These are phyloP conservation scores for Drosophila buzzatii DNA, from an alignment of 2,888 invertebrate species.

Conservation along the genomic window DNA sequence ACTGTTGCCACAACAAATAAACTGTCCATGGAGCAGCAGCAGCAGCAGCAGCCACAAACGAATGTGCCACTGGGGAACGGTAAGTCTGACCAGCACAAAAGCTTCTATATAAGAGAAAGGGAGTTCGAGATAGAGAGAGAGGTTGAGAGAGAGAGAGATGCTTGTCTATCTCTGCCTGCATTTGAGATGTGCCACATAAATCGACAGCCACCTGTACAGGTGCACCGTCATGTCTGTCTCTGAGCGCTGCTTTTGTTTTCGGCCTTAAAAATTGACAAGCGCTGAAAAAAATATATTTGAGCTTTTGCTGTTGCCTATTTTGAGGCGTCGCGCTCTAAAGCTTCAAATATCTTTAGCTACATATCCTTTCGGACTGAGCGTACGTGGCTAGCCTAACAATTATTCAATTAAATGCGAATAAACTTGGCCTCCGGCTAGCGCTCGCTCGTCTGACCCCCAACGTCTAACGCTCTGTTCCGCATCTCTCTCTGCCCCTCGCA, in stretches of 20 bases:
- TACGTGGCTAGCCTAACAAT: constrained; percentile 84
- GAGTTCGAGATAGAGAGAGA: neutral
- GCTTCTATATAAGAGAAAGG: constrained; percentile 1
- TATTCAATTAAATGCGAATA: constrained; percentile 85
- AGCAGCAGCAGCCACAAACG: constrained; percentile 65
- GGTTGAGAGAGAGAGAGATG: neutral
- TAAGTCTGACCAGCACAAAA: constrained; percentile 79
- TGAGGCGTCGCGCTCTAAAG: constrained; percentile 40
- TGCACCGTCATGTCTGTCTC: constrained; percentile 28
- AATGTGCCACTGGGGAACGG: constrained; percentile 85
- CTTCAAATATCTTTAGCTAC: constrained; percentile 12
- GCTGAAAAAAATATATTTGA: neutral
- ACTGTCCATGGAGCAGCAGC: constrained; percentile 49
- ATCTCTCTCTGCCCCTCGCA: no score
- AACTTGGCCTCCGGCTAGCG: constrained; percentile 64
- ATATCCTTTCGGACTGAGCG: constrained; percentile 45
- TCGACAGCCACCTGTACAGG: constrained; percentile 34
- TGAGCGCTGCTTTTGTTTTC: constrained; percentile 2
- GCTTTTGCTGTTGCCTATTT: constrained; percentile 51
- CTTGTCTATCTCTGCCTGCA: constrained; percentile 26
- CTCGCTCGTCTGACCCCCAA: neutral
- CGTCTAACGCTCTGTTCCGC: neutral
- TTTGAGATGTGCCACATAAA: constrained; percentile 66
- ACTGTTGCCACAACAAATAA: constrained; percentile 59
- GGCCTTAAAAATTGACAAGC: constrained; percentile 26